A percentile compares a stretch with the other conserved stretches of the same genome.
phyloP scores from a whole-genome alignment of 2,888 invertebrate genomes.

The Calameuta idolon region DNA sequence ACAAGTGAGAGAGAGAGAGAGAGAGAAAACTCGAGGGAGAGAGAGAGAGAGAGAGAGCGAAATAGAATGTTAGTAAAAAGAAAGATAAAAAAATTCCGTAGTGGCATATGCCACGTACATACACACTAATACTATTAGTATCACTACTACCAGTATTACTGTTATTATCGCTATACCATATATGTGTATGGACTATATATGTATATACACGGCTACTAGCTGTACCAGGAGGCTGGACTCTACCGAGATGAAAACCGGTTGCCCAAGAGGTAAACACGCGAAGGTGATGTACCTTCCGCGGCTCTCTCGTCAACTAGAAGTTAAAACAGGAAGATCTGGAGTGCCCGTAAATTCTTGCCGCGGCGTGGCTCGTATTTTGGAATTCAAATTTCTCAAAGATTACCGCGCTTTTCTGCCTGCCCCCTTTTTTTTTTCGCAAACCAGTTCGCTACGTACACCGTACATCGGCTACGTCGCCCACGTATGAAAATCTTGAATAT shows the following conservation, averaged over 20 bases:
- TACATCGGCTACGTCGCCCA: neutral
- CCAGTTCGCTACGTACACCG: too few relatives aligned
- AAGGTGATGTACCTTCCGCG: constrained; percentile 59
- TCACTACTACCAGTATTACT: too few relatives aligned
- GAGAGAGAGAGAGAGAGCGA: constrained; percentile 12
- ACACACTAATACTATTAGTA: too few relatives aligned
- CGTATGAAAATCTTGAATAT: too few relatives aligned
- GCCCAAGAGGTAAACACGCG: constrained; percentile 62
- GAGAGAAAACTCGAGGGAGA: constrained; percentile 7
- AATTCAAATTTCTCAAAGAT: neutral
- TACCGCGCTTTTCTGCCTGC: too few relatives aligned
- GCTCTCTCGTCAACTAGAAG: constrained; percentile 32
- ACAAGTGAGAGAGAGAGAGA: constrained; percentile 12
- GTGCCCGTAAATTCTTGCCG: constrained; percentile 26
- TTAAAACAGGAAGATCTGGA: constrained; percentile 37
- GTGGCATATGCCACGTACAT: neutral
- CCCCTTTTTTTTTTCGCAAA: neutral
- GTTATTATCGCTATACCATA: too few relatives aligned
- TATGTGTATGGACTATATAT: too few relatives aligned
- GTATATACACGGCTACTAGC: too few relatives aligned
- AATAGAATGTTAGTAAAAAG: constrained; percentile 12
- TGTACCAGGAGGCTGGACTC: too few relatives aligned
- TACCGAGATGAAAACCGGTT: constrained; percentile 51
- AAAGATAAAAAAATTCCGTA: constrained; percentile 8
- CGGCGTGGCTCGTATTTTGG: neutral